Evolutionary conservation across 2,113 vertebrate species (phyloP).

Genomic region (Prolemur simus): DNA sequence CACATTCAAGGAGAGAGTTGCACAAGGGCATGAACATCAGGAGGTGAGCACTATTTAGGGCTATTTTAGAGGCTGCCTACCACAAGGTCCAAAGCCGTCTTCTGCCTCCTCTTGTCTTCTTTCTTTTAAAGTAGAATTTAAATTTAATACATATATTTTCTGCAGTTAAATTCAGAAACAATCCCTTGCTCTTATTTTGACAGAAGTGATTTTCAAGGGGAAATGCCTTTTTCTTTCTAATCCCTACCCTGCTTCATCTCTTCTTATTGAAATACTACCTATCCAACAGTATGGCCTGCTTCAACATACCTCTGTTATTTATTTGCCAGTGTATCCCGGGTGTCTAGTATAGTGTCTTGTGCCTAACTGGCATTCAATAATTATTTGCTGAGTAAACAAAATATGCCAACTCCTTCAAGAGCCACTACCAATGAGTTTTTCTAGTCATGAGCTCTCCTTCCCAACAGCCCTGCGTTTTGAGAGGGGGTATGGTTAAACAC

Average conservation of each 20-base stretch:
- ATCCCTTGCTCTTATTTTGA: neutral
- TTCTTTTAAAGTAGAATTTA: neutral
- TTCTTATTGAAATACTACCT: neutral
- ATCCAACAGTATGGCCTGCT: neutral
- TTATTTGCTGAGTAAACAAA: neutral
- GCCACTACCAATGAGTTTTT: neutral
- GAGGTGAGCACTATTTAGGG: neutral
- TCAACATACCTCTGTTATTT: neutral
- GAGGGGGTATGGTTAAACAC: neutral
- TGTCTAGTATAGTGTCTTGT: neutral
- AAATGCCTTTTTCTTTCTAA: neutral
- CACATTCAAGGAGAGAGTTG: neutral
- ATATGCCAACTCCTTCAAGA: neutral
- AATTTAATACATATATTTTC: neutral
- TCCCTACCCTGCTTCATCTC: neutral
- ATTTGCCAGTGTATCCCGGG: neutral
- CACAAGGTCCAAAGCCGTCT: neutral
- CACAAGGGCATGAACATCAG: neutral
- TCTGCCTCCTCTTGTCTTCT: neutral
- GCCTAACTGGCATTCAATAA: neutral
- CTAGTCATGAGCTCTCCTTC: neutral
- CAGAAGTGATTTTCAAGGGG: neutral
- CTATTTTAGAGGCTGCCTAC: neutral
- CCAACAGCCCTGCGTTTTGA: neutral
- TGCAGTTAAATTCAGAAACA: neutral